Evolutionary conservation across 2,113 vertebrate genomes (phyloP), one percentile per base, ranked within the genome.

Genomic region (Arizona elegans): DNA sequence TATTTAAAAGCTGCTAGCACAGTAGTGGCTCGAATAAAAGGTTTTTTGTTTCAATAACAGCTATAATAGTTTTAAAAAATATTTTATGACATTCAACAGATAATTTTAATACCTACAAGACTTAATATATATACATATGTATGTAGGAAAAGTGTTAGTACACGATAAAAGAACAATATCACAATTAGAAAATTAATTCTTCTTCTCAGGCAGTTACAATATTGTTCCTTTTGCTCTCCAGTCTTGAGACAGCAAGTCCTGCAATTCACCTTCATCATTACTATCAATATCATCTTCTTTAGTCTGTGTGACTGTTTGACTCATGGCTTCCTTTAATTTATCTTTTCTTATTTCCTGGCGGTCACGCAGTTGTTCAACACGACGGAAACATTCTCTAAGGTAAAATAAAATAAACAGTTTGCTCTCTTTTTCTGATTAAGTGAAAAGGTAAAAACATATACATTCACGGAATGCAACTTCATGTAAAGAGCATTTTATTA

Each of bases 211-310:
- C 93, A 95, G 54, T 97, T 97, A 99, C 38, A 98, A 97, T 87
- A 99, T 97, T 90, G 98, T 98, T 92, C 99, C 99, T 96, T 99
- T 99, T 65, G 99, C 99, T 92, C 99, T 97, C 99, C 99, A 99
- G 97, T 99, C 99, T 87, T 97, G 97, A 38, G 98, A 98, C 91
- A 99, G 95, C 93, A 99, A 97, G 90, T 98, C 98, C 95, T 99
- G 97, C 90, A 99, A 93, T 90, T 98, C 98, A 93, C 98, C 98
- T 87, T 99, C 98, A 1, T 99, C 98, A n/a, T 98, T 98, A 1
- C 98, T 98, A 29, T 95, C 97, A 62, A 95, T 59, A 56, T 96
- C 97, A 56, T 97, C 97, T 59, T 98, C 97, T 85, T 97, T 96
- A 24, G 96, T 96, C 33, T 97, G 97, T 4, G 93, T 53, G 92